Evolutionary conservation across 2,888 invertebrate species (phyloP).

Genomic region (Exocentrus adspersus): DNA sequence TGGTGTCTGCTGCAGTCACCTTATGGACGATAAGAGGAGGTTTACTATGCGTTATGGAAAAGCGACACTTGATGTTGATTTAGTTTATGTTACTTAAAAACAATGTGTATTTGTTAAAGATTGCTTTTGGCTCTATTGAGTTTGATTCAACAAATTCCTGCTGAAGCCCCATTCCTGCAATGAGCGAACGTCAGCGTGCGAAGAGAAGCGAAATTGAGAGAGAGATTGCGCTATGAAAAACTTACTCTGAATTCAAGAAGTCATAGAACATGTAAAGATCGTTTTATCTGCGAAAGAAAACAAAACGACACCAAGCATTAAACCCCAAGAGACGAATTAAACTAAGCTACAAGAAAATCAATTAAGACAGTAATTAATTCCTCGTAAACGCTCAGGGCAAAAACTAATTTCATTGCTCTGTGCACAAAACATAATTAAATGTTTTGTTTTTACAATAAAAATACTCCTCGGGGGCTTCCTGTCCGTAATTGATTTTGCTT

Average conservation of each 20-base stretch:
- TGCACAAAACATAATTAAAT: slow-evolving; percentile 61
- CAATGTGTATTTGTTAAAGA: too few relatives aligned
- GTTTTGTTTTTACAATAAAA: slow-evolving; percentile 59
- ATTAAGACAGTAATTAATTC: slow-evolving; percentile 61
- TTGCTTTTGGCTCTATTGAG: too few relatives aligned
- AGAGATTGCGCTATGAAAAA: slow-evolving; percentile 24
- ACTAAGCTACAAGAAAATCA: slow-evolving; percentile 60
- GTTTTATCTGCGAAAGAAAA: slow-evolving; percentile 47
- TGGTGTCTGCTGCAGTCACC: slow-evolving; percentile 45
- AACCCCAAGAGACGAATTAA: slow-evolving; percentile 56
- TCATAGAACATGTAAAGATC: slow-evolving; percentile 44
- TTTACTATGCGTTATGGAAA: slow-evolving; percentile 49
- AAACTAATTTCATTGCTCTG: slow-evolving; percentile 60
- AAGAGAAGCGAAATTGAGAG: slow-evolving; percentile 7
- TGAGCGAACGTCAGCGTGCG: slow-evolving; percentile 19
- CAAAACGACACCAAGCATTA: slow-evolving; percentile 49
- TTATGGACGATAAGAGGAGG: slow-evolving; percentile 44
- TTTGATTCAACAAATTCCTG: too few relatives aligned
- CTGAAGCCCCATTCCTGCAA: too few relatives aligned
- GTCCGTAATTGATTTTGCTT: slow-evolving; percentile 52
- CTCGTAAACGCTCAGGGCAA: slow-evolving; percentile 58
- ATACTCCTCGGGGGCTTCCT: slow-evolving; percentile 57
- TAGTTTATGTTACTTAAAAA: too few relatives aligned
- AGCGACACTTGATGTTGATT: too few relatives aligned
- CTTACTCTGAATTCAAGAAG: slow-evolving; percentile 43